phyloP scores from a whole-genome alignment of 2,888 invertebrate genomes.

The Platerodrilus igneus region DNA sequence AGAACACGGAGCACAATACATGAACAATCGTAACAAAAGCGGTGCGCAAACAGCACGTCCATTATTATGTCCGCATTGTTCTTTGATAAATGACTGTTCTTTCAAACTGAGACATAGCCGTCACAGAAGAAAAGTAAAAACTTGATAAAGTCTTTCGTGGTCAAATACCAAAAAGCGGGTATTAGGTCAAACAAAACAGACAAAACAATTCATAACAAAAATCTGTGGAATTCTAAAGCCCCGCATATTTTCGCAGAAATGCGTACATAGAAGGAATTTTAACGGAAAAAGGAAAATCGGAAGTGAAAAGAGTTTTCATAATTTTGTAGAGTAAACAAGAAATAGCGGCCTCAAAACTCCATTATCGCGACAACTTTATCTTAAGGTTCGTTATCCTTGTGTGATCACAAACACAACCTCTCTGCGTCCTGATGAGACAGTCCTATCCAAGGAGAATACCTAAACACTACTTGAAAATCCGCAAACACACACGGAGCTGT shows the following conservation, averaged over 20 bases:
- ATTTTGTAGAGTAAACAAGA: constrained; percentile 15
- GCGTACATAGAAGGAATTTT: too few species aligned
- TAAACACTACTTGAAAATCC: constrained; percentile 49
- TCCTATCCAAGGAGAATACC: constrained; percentile 45
- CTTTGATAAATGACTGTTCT: constrained; percentile 46
- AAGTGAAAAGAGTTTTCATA: constrained; percentile 12
- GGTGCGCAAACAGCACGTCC: constrained; percentile 38
- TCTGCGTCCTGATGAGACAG: constrained; percentile 43
- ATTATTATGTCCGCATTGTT: constrained; percentile 44
- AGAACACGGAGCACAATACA: constrained; percentile 13
- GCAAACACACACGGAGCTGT: constrained; percentile 44
- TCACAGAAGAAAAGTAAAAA: constrained; percentile 40
- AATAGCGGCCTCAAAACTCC: constrained; percentile 27
- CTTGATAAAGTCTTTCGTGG: constrained; percentile 35
- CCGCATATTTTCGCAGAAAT: too few species aligned
- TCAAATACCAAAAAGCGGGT: constrained; percentile 27
- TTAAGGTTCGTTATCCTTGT: constrained; percentile 39
- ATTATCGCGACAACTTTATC: constrained; percentile 31
- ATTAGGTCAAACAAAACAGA: constrained; percentile 30
- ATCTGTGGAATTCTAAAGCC: constrained; percentile 17
- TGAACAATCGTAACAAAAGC: constrained; percentile 32
- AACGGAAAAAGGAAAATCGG: too few species aligned
- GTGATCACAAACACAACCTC: constrained; percentile 38
- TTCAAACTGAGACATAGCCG: constrained; percentile 42
- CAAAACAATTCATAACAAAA: constrained; percentile 27